These are phyloP conservation scores for human (Homo sapiens) DNA, from an alignment of 2,113 vertebrate genomes.

Conservation along the genomic window DNA sequence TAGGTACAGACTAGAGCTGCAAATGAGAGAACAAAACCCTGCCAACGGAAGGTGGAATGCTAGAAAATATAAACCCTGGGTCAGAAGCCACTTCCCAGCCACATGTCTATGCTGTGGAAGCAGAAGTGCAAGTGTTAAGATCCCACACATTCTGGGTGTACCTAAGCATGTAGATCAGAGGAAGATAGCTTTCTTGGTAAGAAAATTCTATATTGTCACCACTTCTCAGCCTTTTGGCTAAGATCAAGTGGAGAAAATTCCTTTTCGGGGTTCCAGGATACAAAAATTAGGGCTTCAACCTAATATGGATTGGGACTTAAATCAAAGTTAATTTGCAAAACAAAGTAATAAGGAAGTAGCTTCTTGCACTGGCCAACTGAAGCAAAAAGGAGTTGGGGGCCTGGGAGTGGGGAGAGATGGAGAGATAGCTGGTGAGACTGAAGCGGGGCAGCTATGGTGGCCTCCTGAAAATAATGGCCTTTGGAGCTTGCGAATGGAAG, in stretches of 20 bases:
- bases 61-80: neutral
- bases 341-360: neutral
- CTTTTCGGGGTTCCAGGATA: neutral
- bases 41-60: neutral
- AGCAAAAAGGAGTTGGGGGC: neutral
- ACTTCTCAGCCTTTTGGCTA: too few species aligned
- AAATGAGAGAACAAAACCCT: neutral
- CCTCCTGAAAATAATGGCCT: neutral
- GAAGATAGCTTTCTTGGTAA: neutral
- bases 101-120: neutral
- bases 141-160: neutral
- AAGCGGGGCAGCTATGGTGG: too few species aligned
- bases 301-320: neutral
- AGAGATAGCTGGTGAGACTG: neutral
- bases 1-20: neutral
- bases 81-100: neutral
- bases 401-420: neutral
- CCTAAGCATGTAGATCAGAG: neutral
- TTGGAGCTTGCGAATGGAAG: rapidly evolving
- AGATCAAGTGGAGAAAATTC: too few species aligned
- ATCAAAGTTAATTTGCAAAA: neutral
- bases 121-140: neutral
- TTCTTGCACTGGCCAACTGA: neutral
- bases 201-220: neutral
- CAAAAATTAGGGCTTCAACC: neutral